These are phyloP conservation scores for Zonitis immaculata DNA, from an alignment of 2,888 invertebrate species.

Conservation along the genomic window DNA sequence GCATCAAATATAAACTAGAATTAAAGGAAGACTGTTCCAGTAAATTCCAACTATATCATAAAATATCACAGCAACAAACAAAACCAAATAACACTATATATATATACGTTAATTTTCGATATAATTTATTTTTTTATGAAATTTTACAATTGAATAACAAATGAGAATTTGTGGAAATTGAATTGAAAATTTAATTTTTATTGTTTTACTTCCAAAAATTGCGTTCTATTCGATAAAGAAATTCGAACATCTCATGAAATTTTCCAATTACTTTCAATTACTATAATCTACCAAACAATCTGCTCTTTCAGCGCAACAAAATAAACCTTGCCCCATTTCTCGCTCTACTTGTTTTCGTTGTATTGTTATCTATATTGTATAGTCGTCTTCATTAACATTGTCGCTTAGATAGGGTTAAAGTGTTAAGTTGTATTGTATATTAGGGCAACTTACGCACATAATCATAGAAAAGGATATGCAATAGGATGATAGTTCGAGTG, in stretches of 20 bases:
- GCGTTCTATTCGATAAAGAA: background rate
- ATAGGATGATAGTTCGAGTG: constrained; percentile 10
- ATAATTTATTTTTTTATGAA: too few species aligned
- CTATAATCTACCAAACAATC: background rate
- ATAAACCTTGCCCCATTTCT: background rate
- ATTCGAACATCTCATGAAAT: background rate
- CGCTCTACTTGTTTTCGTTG: background rate
- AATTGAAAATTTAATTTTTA: constrained; percentile 14
- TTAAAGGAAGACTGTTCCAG: background rate
- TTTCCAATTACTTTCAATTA: background rate
- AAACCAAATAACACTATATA: too few species aligned
- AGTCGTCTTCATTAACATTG: background rate
- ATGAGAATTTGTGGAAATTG: constrained; percentile 2
- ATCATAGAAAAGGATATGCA: constrained; percentile 16
- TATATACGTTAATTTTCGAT: too few species aligned
- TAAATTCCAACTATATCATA: background rate
- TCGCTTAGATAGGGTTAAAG: constrained; percentile 6
- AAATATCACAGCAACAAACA: too few species aligned
- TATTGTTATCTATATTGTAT: too few species aligned
- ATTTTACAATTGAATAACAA: background rate
- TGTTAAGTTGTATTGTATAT: constrained; percentile 17
- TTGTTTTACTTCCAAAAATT: background rate
- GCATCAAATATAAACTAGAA: constrained; percentile 8
- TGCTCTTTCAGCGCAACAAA: background rate
- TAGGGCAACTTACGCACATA: constrained; percentile 16